Evolutionary conservation across 2,113 vertebrate species (phyloP).

Genomic region (Tinamus guttatus): DNA sequence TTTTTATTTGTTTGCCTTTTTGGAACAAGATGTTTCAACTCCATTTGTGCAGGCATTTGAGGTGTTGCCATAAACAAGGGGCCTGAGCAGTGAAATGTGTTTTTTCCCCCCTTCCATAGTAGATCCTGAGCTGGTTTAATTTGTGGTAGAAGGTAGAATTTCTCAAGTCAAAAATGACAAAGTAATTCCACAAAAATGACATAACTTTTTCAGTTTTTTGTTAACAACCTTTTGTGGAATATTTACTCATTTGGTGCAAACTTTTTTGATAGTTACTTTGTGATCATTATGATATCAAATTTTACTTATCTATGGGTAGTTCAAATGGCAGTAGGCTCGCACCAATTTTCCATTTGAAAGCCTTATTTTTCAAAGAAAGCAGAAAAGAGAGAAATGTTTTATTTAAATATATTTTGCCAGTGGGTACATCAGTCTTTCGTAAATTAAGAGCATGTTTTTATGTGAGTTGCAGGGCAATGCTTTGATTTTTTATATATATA

Average conservation of each 20-base stretch:
- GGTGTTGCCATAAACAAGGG: neutral
- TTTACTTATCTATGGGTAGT: neutral
- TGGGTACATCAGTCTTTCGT: neutral
- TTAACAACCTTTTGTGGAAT: neutral
- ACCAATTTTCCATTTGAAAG: constrained; percentile 16
- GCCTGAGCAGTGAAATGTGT: neutral
- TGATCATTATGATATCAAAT: neutral
- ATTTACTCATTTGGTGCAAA: neutral
- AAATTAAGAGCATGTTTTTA: neutral
- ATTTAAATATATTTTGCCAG: neutral
- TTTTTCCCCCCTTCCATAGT: neutral
- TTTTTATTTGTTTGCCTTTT: neutral
- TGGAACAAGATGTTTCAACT: neutral
- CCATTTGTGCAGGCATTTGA: constrained; percentile 13
- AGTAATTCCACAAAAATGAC: neutral
- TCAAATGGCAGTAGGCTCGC: neutral
- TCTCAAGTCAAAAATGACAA: constrained; percentile 9
- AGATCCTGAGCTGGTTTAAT: neutral
- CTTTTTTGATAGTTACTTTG: neutral
- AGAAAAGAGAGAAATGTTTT: neutral
- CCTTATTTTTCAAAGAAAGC: constrained; percentile 5
- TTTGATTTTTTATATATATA: neutral
- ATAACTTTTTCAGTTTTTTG: neutral
- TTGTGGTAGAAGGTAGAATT: constrained; percentile 5
- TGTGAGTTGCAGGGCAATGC: neutral